These are phyloP conservation scores for Trematomus bernacchii DNA, from an alignment of 2,797 vertebrate genomes.

Conservation along the genomic window DNA sequence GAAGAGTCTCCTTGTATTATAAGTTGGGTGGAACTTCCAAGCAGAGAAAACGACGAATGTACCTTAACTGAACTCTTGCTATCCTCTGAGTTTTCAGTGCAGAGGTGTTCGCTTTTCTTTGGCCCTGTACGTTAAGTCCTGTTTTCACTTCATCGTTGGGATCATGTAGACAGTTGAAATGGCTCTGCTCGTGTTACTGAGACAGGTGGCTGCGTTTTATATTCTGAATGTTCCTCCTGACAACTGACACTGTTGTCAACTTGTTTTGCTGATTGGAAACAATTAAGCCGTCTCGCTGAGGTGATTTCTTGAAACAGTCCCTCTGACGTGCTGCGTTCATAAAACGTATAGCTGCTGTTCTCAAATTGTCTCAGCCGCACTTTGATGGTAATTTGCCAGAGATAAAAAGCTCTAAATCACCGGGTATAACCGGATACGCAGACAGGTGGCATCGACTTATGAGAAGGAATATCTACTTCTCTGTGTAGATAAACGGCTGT, in stretches of 20 bases:
- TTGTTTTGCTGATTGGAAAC: constrained; percentile 37
- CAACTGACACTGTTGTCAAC: constrained; percentile 5
- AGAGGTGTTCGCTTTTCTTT: not conserved
- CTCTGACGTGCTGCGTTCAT: not conserved
- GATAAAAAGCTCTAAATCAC: constrained; percentile 37
- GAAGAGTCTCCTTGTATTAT: constrained; percentile 54
- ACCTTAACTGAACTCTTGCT: constrained; percentile 34
- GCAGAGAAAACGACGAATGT: constrained; percentile 3
- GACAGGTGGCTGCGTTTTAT: not conserved
- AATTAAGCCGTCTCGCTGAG: constrained; percentile 20
- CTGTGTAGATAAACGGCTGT: constrained; percentile 24
- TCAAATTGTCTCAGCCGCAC: constrained; percentile 23
- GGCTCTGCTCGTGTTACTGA: not conserved
- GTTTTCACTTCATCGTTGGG: not conserved
- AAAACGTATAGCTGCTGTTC: not conserved
- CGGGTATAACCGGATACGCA: not conserved
- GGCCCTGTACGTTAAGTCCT: not conserved
- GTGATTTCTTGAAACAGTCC: constrained; percentile 20
- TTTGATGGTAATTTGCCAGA: constrained; percentile 28
- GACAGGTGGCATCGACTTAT: constrained; percentile 24
- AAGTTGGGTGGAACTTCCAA: constrained; percentile 37
- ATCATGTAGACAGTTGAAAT: not conserved
- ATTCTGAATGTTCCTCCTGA: constrained; percentile 5
- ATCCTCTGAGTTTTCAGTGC: not conserved
- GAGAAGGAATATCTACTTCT: constrained; percentile 13